Base-by-base conservation (phyloP, 2,113 vertebrate genomes). In the Chionomys nivalis region DNA sequence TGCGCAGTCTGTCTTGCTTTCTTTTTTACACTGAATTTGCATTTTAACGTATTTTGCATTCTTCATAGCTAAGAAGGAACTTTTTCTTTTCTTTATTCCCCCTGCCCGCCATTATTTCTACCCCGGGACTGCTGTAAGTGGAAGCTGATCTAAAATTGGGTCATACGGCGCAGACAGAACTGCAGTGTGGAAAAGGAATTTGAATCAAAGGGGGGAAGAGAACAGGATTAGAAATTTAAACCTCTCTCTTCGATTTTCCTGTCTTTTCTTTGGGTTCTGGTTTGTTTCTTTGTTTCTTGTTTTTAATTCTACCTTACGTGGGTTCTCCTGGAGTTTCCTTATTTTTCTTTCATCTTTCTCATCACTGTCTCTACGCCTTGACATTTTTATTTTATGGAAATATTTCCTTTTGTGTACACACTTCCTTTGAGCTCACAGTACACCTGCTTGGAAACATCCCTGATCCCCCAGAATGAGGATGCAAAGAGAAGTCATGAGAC, bases 1-100 rank as follows among this genome's bases (percentile, higher is more conserved):
- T 72, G 7, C 52, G 7, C 24, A 75, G 70, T 73, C 58, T 83
- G 58, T 31, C 91, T 77, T 94, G 76, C 87, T 82, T 96, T 81
- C 81, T 96, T 91, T 90, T 93, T 93, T 66, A 89, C 66, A 61
- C 28, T 52, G 52, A 65, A 95, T 97, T 97, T 97, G 91, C 96
- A 96, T 97, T 96, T 97, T 92, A 95, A 82, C 44, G 87, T 95
- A 83, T 91, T 96, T 96, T 91, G 94, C 92, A 94, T 92, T 92
- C 93, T 96, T 97, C 70, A 70, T 83, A 33, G 90, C 72, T 91
- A 94, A 89, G 87, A 90, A 83, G 68, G 81, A 93, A 93, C 42
- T 92, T 96, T 87, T 70, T 93, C 83, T 96, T 82, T 83, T 82
- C 83, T 68, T 68, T 66, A 65, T 63, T 33, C 61, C 82, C 63